Evolutionary conservation across 2,113 vertebrate genomes (phyloP), one percentile per base, ranked within the genome.

Genomic region (Grus americana): DNA sequence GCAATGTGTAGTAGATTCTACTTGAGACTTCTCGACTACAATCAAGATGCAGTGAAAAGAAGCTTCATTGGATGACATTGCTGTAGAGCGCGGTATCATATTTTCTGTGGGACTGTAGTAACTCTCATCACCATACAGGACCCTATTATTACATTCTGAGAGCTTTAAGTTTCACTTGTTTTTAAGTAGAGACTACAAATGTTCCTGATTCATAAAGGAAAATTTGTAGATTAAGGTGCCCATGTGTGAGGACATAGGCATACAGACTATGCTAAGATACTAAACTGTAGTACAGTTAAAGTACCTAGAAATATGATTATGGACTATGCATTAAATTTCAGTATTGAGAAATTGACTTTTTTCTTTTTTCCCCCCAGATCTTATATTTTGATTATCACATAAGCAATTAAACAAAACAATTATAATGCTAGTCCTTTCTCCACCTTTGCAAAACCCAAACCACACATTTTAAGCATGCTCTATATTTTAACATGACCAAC

Each of bases 141-240:
- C 21, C 3, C 1, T 61, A 3, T 74, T 74, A 36, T 12, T 86
- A 61, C 19, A 22, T 86, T 92, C 19, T 61, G 54, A 40, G 49
- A 75, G 22, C n/a, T 72, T 79, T 86, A 52, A 81, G 34, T 88
- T 90, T 55, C 27, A 34, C 79, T 94, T 97, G 70, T 93, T 95
- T 97, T 96, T 86, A 96, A 93, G 88, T 91, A 95, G 84, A 95
- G 47, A 44, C 67, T 93, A 70, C 58, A 93, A 50, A 78, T 97
- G 29, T 95, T 92, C 70, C 80, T 87, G 30, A 86, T 93, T 91
- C 30, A 12, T 86, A 89, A 83, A 82, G 47, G 72, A 96, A 84
- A 95, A 83, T 92, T 55, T 74, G 34, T 88, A 95, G 70, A 46
- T 81, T 81, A 61, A 95, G 90, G 79, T 83, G 72, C 55, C 54